Conservation (phyloP, 2,888 invertebrate genomes). For the Fragum whitleyi region DNA sequence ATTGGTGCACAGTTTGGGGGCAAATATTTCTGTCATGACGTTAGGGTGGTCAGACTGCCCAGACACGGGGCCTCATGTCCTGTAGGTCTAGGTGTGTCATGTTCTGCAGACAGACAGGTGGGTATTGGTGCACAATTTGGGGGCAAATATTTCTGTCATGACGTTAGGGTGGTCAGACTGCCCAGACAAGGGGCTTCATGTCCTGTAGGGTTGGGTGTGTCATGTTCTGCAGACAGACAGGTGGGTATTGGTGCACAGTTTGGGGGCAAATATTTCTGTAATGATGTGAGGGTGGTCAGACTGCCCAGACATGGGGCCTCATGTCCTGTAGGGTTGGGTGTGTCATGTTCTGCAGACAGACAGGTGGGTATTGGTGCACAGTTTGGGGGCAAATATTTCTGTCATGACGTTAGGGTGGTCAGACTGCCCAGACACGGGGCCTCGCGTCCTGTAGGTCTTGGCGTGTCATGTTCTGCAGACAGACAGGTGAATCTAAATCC, state of each 20-base stretch:
- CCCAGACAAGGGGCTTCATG: slow-evolving; percentile 85
- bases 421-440: slow-evolving; percentile 85
- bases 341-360: slow-evolving; percentile 85
- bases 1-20: slow-evolving; percentile 86
- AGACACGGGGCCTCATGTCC: slow-evolving; percentile 85
- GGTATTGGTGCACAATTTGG: slow-evolving; percentile 86
- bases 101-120: slow-evolving; percentile 85
- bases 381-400: slow-evolving; percentile 86
- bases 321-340: slow-evolving; percentile 85
- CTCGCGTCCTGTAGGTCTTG: slow-evolving; percentile 85
- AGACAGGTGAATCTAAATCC: slow-evolving; percentile 82
- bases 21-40: slow-evolving; percentile 86
- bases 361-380: slow-evolving; percentile 86
- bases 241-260: slow-evolving; percentile 86
- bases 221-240: slow-evolving; percentile 85
- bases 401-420: slow-evolving; percentile 85
- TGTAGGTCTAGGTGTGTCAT: slow-evolving; percentile 85
- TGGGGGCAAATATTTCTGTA: slow-evolving; percentile 86
- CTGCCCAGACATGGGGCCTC: slow-evolving; percentile 85
- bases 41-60: slow-evolving; percentile 84
- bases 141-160: slow-evolving; percentile 86
- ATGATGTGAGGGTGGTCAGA: slow-evolving; percentile 84
- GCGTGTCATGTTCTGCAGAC: slow-evolving; percentile 85
- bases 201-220: slow-evolving; percentile 85
- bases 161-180: slow-evolving; percentile 84